Percentiles rank a stretch among this genome's conserved stretches.
phyloP scores from a whole-genome alignment of 2,888 invertebrate species.

The Lasius fuliginosus region DNA sequence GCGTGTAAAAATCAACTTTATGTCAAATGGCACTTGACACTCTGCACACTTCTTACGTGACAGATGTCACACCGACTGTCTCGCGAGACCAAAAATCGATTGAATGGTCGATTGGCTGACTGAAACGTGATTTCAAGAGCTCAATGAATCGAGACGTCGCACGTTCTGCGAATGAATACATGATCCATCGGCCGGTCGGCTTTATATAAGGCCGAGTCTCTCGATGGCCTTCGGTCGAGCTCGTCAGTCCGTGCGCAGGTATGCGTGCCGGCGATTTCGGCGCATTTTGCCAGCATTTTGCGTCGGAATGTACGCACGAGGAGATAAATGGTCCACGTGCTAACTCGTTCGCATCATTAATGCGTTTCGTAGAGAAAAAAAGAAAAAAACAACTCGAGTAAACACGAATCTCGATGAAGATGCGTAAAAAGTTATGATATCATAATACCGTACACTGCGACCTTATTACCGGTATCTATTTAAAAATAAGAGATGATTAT shows the following conservation, averaged over 20 bases:
- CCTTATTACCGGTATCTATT: too few relatives aligned
- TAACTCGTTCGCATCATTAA: background rate
- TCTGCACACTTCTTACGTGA: constrained; percentile 20
- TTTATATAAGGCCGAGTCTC: constrained; percentile 64
- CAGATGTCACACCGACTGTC: background rate
- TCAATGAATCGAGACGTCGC: background rate
- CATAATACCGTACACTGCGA: background rate
- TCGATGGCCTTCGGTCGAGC: constrained; percentile 67
- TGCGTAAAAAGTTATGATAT: background rate
- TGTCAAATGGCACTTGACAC: constrained; percentile 26
- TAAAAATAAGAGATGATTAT: background rate
- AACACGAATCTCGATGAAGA: background rate
- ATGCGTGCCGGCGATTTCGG: constrained; percentile 37
- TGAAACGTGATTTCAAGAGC: background rate
- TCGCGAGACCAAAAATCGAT: constrained; percentile 4
- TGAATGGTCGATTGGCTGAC: background rate
- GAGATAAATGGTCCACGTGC: constrained; percentile 15
- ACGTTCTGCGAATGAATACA: constrained; percentile 55
- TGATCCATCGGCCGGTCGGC: constrained; percentile 8
- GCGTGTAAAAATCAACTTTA: background rate
- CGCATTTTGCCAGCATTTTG: constrained; percentile 9
- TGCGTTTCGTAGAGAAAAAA: background rate
- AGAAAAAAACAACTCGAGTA: background rate
- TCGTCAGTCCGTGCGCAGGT: constrained; percentile 59
- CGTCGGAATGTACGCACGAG: background rate